Conservation (phyloP, 2,888 invertebrate species). For the Spisula subtruncata region DNA sequence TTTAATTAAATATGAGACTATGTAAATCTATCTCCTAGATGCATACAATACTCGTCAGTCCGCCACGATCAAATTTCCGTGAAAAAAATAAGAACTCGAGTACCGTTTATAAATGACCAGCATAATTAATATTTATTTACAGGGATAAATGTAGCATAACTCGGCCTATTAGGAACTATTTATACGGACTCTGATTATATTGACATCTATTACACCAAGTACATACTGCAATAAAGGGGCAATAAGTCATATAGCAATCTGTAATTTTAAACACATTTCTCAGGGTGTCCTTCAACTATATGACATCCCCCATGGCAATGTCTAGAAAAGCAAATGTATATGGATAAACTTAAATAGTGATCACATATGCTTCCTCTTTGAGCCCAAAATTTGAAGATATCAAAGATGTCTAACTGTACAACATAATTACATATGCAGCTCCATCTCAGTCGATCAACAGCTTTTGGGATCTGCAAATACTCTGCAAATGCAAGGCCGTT, state of each 20-base stretch:
- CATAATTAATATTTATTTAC: background rate
- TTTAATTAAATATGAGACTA: conserved; percentile 8
- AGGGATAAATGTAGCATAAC: background rate
- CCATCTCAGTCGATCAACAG: too few relatives aligned
- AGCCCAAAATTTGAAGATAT: too few relatives aligned
- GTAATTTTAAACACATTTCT: too few relatives aligned
- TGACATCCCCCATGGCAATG: too few relatives aligned
- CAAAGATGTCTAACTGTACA: too few relatives aligned
- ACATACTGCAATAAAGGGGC: background rate
- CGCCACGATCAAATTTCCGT: background rate
- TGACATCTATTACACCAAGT: background rate
- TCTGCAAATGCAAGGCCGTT: too few relatives aligned
- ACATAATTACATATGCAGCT: too few relatives aligned
- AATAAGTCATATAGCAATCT: background rate
- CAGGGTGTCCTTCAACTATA: too few relatives aligned
- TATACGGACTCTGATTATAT: background rate
- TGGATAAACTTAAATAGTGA: too few relatives aligned
- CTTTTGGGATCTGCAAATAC: too few relatives aligned
- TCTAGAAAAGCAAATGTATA: too few relatives aligned
- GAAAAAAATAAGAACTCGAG: background rate
- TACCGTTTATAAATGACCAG: background rate
- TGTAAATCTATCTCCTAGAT: background rate
- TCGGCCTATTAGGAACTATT: background rate
- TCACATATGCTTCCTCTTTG: too few relatives aligned
- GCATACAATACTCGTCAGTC: background rate